phyloP scores from a whole-genome alignment of 2,797 vertebrate genomes.

The Silurus lanzhouensis region DNA sequence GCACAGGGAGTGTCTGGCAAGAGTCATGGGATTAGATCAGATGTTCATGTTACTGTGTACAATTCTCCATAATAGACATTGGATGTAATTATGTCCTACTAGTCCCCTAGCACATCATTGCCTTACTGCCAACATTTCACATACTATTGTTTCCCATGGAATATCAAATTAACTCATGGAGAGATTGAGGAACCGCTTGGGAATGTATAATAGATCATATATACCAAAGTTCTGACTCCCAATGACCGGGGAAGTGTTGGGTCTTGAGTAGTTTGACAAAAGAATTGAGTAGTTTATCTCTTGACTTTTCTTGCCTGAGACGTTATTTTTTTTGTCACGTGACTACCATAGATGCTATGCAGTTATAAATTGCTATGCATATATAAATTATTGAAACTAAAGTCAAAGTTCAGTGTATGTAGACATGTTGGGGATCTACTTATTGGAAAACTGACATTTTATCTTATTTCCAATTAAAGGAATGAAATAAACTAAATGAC shows the following conservation, averaged over 20 bases:
- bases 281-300: too few relatives aligned
- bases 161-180: not conserved
- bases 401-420: too few relatives aligned
- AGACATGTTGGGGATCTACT: too few relatives aligned
- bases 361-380: too few relatives aligned
- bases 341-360: too few relatives aligned
- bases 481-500: too few relatives aligned
- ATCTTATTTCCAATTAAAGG: too few relatives aligned
- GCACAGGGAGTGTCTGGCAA: slow-evolving; percentile 45
- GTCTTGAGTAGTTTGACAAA: too few relatives aligned
- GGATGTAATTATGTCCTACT: not conserved
- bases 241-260: not conserved
- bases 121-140: not conserved
- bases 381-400: too few relatives aligned
- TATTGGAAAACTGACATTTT: too few relatives aligned
- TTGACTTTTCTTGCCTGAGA: too few relatives aligned
- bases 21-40: slow-evolving; percentile 29
- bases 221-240: not conserved
- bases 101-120: not conserved
- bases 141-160: not conserved
- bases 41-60: not conserved
- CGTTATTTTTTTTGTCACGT: too few relatives aligned
- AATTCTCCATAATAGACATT: not conserved
- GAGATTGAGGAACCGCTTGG: not conserved
- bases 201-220: not conserved